Evolutionary conservation across 2,888 invertebrate genomes (phyloP), one percentile per base, ranked within the genome.

Genomic region (Eudasyphora cyanicolor): DNA sequence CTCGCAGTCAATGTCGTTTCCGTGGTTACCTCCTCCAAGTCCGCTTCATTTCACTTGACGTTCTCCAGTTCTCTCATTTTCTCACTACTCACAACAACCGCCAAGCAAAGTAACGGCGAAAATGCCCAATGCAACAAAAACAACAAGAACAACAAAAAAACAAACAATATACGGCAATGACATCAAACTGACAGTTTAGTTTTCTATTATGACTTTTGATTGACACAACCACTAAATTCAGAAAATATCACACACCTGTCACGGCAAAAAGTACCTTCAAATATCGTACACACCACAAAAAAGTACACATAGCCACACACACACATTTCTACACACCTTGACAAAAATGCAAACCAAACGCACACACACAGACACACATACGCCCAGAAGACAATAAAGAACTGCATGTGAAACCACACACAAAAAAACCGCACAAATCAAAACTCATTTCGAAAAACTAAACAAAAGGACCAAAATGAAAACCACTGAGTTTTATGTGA

Each of bases 171-270:
- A n/a, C n/a, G n/a, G n/a, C n/a, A 60, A 82, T 57, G 69, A n/a
- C 45, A 29, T 57, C n/a, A 67, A 78, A 42, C 32, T 80, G 75
- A 51, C 75, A 81, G 78, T 78, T 76, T 64, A 54, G 57, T 45
- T 76, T 78, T 78, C 73, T 42, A 73, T 54, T 79, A 71, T 79
- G 75, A 80, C 76, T 71, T 73, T 76, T 84, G 81, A 84, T 84
- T 78, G 81, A 79, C 84, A 78, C 76, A 76, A 69, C 62, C 24
- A 82, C 73, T 73, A 82, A 82, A 76, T 67, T 67, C 42, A 42
- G 24, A 67, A 67, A 67, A 38, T 67, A 70, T 49, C 24, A 49
- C 70, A 76, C 62, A 73, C 70, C 45, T 69, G 74, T 74, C 49
- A 73, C 38, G n/a, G 32, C n/a, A 51, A 64, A 49, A 14, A 57